Conservation (phyloP, 1,140 invertebrate genomes). For the Neuroterus valhalla region DNA sequence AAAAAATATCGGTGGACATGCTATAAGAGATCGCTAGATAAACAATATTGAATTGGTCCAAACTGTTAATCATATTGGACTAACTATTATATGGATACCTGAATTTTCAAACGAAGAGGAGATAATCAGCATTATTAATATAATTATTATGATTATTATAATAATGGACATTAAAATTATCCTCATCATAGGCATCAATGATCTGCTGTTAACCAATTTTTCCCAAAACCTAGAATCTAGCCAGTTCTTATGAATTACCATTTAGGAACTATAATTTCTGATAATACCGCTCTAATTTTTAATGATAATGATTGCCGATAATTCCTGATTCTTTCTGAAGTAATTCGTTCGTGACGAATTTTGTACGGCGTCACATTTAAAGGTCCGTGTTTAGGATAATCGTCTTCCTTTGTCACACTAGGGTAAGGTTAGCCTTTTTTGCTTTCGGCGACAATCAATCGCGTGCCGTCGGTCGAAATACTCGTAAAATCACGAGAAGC, state of each 20-base stretch:
- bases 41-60: too few relatives aligned
- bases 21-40: too few relatives aligned
- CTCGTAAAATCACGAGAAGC: not conserved
- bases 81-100: too few relatives aligned
- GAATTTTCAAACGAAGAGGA: too few relatives aligned
- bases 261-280: not conserved
- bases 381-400: conserved; percentile 6
- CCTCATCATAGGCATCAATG: not conserved
- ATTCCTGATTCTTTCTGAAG: not conserved
- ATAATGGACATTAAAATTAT: not conserved
- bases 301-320: conserved; percentile 8
- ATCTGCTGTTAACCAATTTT: not conserved
- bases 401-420: conserved; percentile 14
- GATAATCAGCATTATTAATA: not conserved
- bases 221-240: not conserved
- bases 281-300: conserved; percentile 1
- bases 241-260: conserved; percentile 17
- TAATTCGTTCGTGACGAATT: not conserved
- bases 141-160: not conserved
- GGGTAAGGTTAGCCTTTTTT: not conserved
- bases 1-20: too few relatives aligned
- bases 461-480: conserved; percentile 12
- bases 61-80: too few relatives aligned
- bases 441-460: conserved; percentile 29
- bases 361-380: conserved; percentile 6